phyloP scores from a whole-genome alignment of 2,797 vertebrate genomes.

The Hipposideros larvatus region DNA sequence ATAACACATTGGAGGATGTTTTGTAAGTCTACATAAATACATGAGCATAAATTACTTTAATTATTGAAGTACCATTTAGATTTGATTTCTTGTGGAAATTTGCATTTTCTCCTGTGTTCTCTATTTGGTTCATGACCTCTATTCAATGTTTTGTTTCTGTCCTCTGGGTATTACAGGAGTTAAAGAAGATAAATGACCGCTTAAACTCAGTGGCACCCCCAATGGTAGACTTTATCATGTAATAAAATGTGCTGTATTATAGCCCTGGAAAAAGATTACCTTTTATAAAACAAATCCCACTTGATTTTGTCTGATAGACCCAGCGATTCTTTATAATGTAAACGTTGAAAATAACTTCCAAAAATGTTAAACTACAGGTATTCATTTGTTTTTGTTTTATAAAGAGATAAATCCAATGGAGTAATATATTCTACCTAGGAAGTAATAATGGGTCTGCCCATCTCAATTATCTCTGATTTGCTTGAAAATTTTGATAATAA shows the following conservation, averaged over 20 bases:
- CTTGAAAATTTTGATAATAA: constrained; percentile 21
- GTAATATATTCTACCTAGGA: not conserved
- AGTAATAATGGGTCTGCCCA: not conserved
- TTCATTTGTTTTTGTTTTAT: not conserved
- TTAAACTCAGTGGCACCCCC: not conserved
- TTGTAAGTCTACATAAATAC: not conserved
- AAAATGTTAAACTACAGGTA: not conserved
- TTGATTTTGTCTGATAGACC: not conserved
- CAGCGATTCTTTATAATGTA: not conserved
- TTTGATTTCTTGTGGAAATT: not conserved
- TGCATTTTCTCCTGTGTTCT: constrained; percentile 1
- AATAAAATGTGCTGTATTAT: not conserved
- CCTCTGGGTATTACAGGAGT: not conserved
- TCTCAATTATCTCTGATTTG: not conserved
- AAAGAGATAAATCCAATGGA: not conserved
- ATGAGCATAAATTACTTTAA: not conserved
- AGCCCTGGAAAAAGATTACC: not conserved
- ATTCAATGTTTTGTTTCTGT: not conserved
- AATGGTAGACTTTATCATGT: not conserved
- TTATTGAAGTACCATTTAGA: not conserved
- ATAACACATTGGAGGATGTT: not conserved
- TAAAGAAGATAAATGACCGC: not conserved
- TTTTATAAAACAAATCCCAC: constrained; percentile 22
- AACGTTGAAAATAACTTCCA: not conserved
- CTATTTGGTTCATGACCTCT: not conserved